phyloP scores from a whole-genome alignment of 2,888 invertebrate genomes.

The Oligia latruncula region DNA sequence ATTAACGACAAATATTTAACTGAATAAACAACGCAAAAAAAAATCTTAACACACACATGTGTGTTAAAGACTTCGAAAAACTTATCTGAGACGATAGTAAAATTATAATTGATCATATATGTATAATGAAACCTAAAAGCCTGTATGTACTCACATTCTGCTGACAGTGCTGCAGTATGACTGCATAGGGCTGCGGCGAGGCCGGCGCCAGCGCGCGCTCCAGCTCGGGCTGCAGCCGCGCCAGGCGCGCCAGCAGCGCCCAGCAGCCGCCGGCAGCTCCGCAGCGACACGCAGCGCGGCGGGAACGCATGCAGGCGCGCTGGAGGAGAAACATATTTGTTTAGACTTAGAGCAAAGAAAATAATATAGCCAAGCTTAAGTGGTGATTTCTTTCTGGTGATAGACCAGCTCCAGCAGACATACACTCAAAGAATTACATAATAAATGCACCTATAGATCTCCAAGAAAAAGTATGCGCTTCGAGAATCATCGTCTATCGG shows the following conservation, averaged over 20 bases:
- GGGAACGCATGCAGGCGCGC: conserved; percentile 75
- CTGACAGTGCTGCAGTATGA: conserved; percentile 74
- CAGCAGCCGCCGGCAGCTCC: conserved; percentile 79
- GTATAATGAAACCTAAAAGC: not conserved
- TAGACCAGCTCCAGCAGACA: not conserved
- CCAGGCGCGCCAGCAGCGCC: conserved; percentile 81
- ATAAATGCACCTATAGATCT: not conserved
- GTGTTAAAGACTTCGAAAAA: no score
- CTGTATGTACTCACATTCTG: conserved; percentile 71
- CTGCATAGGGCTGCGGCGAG: conserved; percentile 69
- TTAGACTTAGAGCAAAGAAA: not conserved
- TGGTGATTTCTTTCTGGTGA: not conserved
- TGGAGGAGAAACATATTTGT: conserved; percentile 26
- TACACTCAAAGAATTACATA: not conserved
- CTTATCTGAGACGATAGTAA: no score
- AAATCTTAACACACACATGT: not conserved
- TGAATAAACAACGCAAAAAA: no score
- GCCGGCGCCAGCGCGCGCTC: conserved; percentile 76
- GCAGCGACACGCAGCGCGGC: conserved; percentile 75
- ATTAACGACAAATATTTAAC: no score
- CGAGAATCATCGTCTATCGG: not conserved
- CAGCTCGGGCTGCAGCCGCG: conserved; percentile 81
- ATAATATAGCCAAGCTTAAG: not conserved
- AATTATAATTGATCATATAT: no score
- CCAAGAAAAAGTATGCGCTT: not conserved